phyloP scores from a whole-genome alignment of 2,797 vertebrate genomes.

The Peromyscus nudipes region DNA sequence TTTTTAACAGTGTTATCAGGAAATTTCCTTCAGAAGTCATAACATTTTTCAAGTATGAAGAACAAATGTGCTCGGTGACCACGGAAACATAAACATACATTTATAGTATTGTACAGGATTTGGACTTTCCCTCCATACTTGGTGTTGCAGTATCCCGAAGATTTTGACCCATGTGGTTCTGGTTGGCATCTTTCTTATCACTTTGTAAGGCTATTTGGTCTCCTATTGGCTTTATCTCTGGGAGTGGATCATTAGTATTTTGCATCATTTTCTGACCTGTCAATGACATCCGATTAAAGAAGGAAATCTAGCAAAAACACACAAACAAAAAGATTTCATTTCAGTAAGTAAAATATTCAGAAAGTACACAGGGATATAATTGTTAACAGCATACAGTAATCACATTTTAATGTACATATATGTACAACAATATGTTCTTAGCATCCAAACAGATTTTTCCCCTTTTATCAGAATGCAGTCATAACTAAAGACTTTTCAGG shows the following conservation, averaged over 20 bases:
- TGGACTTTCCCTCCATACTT: slow-evolving; percentile 86
- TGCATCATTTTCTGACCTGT: slow-evolving; percentile 84
- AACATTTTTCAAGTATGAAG: slow-evolving; percentile 87
- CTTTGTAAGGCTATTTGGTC: slow-evolving; percentile 75
- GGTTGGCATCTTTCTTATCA: slow-evolving; percentile 84
- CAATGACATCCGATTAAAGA: slow-evolving; percentile 91
- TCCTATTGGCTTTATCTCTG: slow-evolving; percentile 81
- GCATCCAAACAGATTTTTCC: not conserved
- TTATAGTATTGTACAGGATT: slow-evolving; percentile 92
- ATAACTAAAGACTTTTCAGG: slow-evolving; percentile 43
- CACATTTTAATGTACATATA: not conserved
- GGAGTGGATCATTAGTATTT: slow-evolving; percentile 77
- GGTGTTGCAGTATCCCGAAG: slow-evolving; percentile 72
- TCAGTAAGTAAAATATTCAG: slow-evolving; percentile 65
- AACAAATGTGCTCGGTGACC: slow-evolving; percentile 76
- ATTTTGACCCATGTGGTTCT: slow-evolving; percentile 80
- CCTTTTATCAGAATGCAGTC: slow-evolving; percentile 43
- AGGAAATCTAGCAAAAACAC: slow-evolving; percentile 90
- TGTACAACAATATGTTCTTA: slow-evolving; percentile 23
- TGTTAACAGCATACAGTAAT: slow-evolving; percentile 56
- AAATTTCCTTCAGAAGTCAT: slow-evolving; percentile 74
- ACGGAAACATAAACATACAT: slow-evolving; percentile 72
- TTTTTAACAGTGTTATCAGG: slow-evolving; percentile 69
- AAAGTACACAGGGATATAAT: slow-evolving; percentile 46
- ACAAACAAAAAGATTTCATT: slow-evolving; percentile 65